These are phyloP conservation scores for Ophioninae sp. DNA, from an alignment of 2,888 invertebrate genomes.

Conservation along the genomic window DNA sequence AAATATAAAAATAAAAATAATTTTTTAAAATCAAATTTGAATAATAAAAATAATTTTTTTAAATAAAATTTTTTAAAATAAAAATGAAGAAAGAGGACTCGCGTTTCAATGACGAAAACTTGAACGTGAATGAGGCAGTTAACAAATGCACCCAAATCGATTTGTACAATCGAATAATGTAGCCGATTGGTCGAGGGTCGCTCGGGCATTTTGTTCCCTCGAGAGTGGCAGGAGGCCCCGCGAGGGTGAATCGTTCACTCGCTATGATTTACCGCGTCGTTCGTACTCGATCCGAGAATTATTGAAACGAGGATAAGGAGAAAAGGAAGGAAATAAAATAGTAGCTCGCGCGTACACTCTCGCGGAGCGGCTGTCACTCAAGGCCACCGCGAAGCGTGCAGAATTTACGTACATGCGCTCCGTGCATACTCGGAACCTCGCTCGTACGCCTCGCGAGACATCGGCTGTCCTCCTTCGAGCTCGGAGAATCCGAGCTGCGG, in stretches of 20 bases:
- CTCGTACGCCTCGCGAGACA: slow-evolving; percentile 36
- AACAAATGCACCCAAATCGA: not conserved
- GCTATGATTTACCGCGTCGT: slow-evolving; percentile 13
- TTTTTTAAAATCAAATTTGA: too few species aligned
- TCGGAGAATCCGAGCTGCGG: slow-evolving; percentile 37
- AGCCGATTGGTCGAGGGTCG: not conserved
- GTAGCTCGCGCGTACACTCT: slow-evolving; percentile 18
- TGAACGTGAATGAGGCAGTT: too few species aligned
- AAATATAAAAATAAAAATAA: too few species aligned
- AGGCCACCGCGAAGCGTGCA: slow-evolving; percentile 47
- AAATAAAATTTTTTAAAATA: too few species aligned
- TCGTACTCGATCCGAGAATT: slow-evolving; percentile 32
- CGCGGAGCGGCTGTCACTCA: slow-evolving; percentile 34
- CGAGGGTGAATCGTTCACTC: not conserved
- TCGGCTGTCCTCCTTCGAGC: slow-evolving; percentile 29
- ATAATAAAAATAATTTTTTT: too few species aligned
- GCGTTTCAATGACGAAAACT: too few species aligned
- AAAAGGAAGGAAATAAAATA: slow-evolving; percentile 27
- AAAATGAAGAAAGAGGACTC: too few species aligned
- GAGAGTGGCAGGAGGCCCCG: not conserved
- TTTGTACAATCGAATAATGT: not conserved
- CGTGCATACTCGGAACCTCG: slow-evolving; percentile 27
- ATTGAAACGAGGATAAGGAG: slow-evolving; percentile 25
- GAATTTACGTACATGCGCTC: slow-evolving; percentile 48
- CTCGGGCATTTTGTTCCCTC: not conserved